Evolutionary conservation across 2,797 vertebrate species (phyloP), one percentile per base, ranked within the genome.

Genomic region (Ispidina picta): DNA sequence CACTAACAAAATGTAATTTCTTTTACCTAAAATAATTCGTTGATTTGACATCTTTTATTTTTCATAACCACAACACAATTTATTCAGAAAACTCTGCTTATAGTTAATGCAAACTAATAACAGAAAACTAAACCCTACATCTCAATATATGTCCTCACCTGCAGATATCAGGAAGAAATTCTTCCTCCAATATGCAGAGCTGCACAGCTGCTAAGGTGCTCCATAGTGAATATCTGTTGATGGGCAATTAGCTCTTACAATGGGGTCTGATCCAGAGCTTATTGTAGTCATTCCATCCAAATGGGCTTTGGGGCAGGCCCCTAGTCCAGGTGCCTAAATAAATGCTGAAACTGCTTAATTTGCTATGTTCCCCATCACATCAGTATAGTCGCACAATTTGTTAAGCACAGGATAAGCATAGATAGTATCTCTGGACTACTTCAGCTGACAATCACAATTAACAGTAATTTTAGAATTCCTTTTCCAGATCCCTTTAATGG

Each of bases 141-240:
- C 93, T 93, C 80, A 69, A 15, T 28, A 33, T 59, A 83, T 58
- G 37, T 49, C 79, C 83, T 95, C 89, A 96, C 91, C 88, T 91
- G 73, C 81, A 86, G 88, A 39, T 44, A 43, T 51, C 52, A 88
- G 86, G 55, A 81, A 80, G 77, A 77, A 88, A 83, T 89, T 86
- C 88, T 83, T 82, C n/a, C 74, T 86, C 62, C 31, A 22, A 31
- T 29, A 9, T 17, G 6, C 6, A 17, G 76, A 49, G 51, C 66
- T 14, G 51, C 75, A 35, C 64, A 91, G 76, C 65, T 89, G 85
- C 56, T 85, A 19, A 51, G 93, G 85, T 73, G 71, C 82, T 92
- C 76, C 80, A 1, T 10, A 25, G 90, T 80, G 73, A 94, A 63
- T 1, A 0, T 54, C 54, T 15, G 1, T 15, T 39, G 33, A 3